phyloP scores from a whole-genome alignment of 2,113 vertebrate species.

The Balaeniceps rex region DNA sequence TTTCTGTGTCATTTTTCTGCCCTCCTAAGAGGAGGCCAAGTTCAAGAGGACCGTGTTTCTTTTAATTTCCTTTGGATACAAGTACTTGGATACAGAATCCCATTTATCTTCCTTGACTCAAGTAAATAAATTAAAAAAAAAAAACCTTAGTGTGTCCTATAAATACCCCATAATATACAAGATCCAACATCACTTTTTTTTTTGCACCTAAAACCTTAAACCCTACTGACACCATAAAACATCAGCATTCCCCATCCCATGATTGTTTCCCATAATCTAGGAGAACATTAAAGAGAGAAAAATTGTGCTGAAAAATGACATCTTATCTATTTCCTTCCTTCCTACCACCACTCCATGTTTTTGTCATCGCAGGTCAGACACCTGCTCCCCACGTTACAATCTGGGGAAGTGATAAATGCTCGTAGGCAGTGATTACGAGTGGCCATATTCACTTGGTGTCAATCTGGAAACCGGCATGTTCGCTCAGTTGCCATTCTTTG shows the following conservation, averaged over 20 bases:
- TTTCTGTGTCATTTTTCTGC: neutral
- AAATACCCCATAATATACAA: neutral
- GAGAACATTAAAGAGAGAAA: constrained; percentile 39
- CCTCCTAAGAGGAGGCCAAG: neutral
- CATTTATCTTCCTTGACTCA: constrained; percentile 12
- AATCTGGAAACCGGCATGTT: neutral
- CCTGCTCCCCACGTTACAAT: constrained; percentile 35
- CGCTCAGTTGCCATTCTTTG: neutral
- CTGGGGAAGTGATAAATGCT: constrained; percentile 19
- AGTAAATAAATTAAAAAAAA: constrained; percentile 27
- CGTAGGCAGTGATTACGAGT: neutral
- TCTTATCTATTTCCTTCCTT: constrained; percentile 7
- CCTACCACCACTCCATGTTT: neutral
- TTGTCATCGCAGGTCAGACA: constrained; percentile 42
- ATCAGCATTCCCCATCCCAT: neutral
- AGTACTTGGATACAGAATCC: neutral
- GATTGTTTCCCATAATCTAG: constrained; percentile 31
- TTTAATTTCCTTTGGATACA: constrained; percentile 1
- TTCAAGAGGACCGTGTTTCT: neutral
- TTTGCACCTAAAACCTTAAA: constrained; percentile 30
- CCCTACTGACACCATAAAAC: constrained; percentile 41
- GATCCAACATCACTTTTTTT: neutral
- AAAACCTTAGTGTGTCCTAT: neutral
- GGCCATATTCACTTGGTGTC: neutral
- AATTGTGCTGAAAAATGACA: constrained; percentile 43